Conservation (phyloP, 2,888 invertebrate species). For the Seira musarum region DNA sequence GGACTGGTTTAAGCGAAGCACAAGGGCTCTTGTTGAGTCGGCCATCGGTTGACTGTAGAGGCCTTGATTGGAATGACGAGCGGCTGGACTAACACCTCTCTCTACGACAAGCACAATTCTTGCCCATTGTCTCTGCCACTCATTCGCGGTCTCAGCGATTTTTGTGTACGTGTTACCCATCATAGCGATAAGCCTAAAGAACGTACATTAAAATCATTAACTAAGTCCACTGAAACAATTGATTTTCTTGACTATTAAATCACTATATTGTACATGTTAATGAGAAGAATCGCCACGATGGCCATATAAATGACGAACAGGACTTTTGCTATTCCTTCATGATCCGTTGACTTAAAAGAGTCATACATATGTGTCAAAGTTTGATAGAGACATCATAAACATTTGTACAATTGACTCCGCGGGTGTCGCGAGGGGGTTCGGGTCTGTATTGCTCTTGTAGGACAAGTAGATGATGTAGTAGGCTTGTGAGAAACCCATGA, state of each 20-base stretch:
- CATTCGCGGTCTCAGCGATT: constrained; percentile 96
- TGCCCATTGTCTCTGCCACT: constrained; percentile 99
- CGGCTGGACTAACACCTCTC: constrained; percentile 93
- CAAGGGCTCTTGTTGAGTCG: constrained; percentile 87
- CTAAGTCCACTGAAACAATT: too few relatives aligned
- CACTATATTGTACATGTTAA: too few relatives aligned
- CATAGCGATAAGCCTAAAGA: constrained; percentile 88
- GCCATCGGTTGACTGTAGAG: constrained; percentile 97
- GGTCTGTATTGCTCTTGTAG: constrained; percentile 81
- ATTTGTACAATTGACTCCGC: constrained; percentile 97
- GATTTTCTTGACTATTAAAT: too few relatives aligned
- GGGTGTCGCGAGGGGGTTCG: constrained; percentile 91
- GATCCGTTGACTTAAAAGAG: constrained; percentile 90
- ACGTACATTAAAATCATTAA: not conserved
- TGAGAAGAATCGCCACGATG: constrained; percentile 93
- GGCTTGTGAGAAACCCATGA: constrained; percentile 98
- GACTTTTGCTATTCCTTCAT: constrained; percentile 91
- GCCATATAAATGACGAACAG: constrained; percentile 98
- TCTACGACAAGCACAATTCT: constrained; percentile 97
- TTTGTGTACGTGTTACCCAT: constrained; percentile 99
- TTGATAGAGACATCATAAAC: constrained; percentile 98
- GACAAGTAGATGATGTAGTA: constrained; percentile 93
- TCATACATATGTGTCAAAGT: constrained; percentile 96
- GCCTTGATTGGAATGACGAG: constrained; percentile 87
- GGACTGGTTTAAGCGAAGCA: constrained; percentile 89